Conservation (phyloP, 2,888 invertebrate species). For the Lacanobia wlatinum region DNA sequence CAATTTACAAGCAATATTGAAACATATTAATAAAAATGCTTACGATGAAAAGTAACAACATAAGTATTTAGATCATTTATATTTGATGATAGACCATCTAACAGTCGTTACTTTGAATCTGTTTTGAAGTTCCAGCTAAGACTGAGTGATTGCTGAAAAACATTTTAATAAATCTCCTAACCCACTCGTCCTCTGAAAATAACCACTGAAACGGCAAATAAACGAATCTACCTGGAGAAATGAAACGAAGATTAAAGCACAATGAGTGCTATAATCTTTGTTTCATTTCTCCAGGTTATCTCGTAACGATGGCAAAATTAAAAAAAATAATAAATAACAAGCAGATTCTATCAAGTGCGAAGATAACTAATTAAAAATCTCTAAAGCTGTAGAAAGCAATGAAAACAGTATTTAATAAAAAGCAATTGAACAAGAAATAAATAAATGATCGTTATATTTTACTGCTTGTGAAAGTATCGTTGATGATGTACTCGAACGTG, state of each 20-base stretch:
- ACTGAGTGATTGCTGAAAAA: slow-evolving; percentile 11
- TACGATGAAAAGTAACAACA: not conserved
- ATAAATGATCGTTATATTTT: slow-evolving; percentile 35
- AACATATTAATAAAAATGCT: not conserved
- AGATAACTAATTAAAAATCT: slow-evolving; percentile 2
- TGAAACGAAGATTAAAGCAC: not conserved
- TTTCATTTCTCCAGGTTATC: not conserved
- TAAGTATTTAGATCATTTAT: not conserved
- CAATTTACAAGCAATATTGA: not conserved
- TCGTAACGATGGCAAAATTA: not conserved
- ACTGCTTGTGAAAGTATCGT: slow-evolving; percentile 46
- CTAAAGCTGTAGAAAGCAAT: not conserved
- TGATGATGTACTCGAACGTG: slow-evolving; percentile 38
- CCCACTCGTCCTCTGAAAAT: slow-evolving; percentile 18
- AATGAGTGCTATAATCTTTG: no score
- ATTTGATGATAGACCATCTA: slow-evolving; percentile 10
- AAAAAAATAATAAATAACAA: slow-evolving; percentile 5
- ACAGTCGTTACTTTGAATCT: slow-evolving; percentile 22
- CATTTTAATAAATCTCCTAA: slow-evolving; percentile 3
- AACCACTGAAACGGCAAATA: not conserved
- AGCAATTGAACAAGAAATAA: slow-evolving; percentile 16
- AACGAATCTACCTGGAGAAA: not conserved
- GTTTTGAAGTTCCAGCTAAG: not conserved
- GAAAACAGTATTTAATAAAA: slow-evolving; percentile 19
- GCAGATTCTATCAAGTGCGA: not conserved